Evolutionary conservation across 2,888 invertebrate genomes (phyloP), one percentile per base, ranked within the genome.

Genomic region (Kryphioiulus occultus): DNA sequence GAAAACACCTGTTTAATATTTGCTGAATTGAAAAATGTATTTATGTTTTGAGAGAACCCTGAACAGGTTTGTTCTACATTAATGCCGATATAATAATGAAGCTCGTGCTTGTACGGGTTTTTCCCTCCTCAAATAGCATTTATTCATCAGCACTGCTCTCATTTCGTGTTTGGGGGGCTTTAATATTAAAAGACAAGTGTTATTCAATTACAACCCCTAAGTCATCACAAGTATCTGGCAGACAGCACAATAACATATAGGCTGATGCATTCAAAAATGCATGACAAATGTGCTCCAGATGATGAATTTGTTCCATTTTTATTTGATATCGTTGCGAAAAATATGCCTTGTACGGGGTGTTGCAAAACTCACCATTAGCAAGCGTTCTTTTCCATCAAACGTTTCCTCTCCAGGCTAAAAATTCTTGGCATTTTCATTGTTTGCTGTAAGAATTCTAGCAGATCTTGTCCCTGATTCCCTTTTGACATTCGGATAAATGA

Each of bases 11-110:
- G 68, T 68, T 26, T 68, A 68, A 68, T 26, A 68, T 68, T 68
- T 68, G 68, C 68, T 30, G 68, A 68, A 68, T 68, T 26, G 68
- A 68, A 68, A 68, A 26, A 68, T 68, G 68, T 68, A 68, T 68
- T 68, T 68, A 12, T 68, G 15, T 26, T 68, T 68, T n/a, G 68
- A 26, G 68, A 68, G 22, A 59, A 68, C 68, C 68, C 68, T 68
- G 68, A 68, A 68, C 68, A 68, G 68, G 68, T 68, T 68, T 68
- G 68, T 68, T 68, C 68, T 26, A 68, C 68, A 68, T 68, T 68
- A 26, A 68, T 26, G 12, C 26, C 68, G 10, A 10, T 68, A 26
- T 68, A 68, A 68, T 68, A 68, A 68, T 68, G 68, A 26, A 26
- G 15, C 68, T 12, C 47, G 9, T 68, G 26, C 12, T 68, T 12